These are phyloP conservation scores for Chlamydotis undulata DNA, from an alignment of 2,113 vertebrate species.

Conservation along the genomic window DNA sequence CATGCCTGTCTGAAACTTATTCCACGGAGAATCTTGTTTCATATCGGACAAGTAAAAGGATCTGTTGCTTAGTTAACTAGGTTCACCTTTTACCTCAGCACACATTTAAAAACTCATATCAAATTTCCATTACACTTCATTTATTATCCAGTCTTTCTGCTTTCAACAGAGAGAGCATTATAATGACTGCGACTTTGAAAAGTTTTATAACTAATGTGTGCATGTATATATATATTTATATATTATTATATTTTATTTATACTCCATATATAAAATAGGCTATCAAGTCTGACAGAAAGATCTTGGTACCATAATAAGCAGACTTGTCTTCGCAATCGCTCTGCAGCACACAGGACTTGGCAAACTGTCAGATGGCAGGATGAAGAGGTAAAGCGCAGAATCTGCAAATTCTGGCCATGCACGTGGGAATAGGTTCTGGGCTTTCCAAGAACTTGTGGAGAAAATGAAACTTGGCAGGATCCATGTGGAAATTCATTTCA, in stretches of 20 bases:
- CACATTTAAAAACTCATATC: conserved; percentile 32
- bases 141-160: conserved; percentile 39
- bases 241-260: conserved; percentile 20
- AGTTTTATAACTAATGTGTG: background rate
- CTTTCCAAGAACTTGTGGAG: conserved; percentile 67
- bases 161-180: conserved; percentile 42
- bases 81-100: conserved; percentile 65
- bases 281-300: conserved; percentile 16
- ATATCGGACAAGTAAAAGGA: conserved; percentile 53
- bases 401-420: conserved; percentile 55
- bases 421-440: conserved; percentile 51
- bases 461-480: conserved; percentile 73
- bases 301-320: conserved; percentile 11
- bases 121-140: conserved; percentile 58
- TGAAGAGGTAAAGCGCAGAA: conserved; percentile 61
- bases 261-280: background rate
- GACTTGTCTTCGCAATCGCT: background rate
- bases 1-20: conserved; percentile 67
- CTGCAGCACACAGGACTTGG: background rate
- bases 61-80: conserved; percentile 62
- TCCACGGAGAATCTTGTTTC: conserved; percentile 59
- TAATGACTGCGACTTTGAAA: conserved; percentile 25
- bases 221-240: background rate
- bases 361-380: conserved; percentile 44
- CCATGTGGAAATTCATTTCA: conserved; percentile 70